A percentile compares a stretch with the other conserved stretches of the same genome.
Evolutionary conservation across 2,888 invertebrate species (phyloP).

Genomic region (Rhagium mordax): DNA sequence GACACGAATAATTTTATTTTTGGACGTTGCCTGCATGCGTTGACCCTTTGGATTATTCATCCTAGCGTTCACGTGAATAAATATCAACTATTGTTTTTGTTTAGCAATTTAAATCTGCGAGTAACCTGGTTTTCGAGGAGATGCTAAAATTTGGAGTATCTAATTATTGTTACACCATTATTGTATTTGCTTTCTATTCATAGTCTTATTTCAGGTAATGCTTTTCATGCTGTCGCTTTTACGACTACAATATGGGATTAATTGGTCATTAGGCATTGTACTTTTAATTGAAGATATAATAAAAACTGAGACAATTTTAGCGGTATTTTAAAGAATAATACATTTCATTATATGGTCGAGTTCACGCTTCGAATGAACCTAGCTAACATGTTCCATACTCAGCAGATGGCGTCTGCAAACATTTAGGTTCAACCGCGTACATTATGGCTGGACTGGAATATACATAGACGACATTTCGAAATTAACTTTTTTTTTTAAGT

Average conservation of each 20-base stretch:
- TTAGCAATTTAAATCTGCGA: conserved; percentile 15
- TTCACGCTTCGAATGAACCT: conserved; percentile 60
- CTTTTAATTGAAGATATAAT: conserved; percentile 61
- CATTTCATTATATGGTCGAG: conserved; percentile 64
- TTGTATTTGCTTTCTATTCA: conserved; percentile 13
- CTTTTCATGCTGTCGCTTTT: conserved; percentile 51
- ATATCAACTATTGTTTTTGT: conserved; percentile 6
- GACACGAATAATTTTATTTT: too few relatives aligned
- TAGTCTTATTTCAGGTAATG: conserved; percentile 18
- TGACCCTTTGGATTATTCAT: background rate
- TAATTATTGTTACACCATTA: conserved; percentile 6
- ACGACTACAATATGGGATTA: conserved; percentile 52
- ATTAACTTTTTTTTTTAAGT: too few relatives aligned
- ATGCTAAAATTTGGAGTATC: conserved; percentile 12
- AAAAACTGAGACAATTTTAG: conserved; percentile 64
- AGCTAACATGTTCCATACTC: conserved; percentile 56
- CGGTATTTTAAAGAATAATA: conserved; percentile 65
- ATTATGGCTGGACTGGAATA: too few relatives aligned
- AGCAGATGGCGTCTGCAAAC: conserved; percentile 55
- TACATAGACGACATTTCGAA: too few relatives aligned
- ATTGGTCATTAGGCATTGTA: conserved; percentile 62
- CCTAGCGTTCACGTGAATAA: background rate
- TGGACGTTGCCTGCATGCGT: background rate
- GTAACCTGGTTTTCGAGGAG: conserved; percentile 18
- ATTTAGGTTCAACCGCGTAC: background rate